Conservation (phyloP, 2,797 vertebrate genomes). For the Anolis apletophallus region DNA sequence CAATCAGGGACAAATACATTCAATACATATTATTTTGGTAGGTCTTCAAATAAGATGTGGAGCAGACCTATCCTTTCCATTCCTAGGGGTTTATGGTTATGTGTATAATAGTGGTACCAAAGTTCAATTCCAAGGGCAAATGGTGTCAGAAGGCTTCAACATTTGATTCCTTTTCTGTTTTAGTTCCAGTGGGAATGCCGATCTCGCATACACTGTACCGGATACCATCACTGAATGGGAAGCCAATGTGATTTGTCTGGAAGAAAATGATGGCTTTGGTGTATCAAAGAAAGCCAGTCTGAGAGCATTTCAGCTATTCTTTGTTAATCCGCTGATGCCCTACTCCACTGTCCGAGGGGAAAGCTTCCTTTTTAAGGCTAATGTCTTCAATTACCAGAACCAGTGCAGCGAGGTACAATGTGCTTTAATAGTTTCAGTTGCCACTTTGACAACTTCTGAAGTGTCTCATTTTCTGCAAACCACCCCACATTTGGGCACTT, state of each 20-base stretch:
- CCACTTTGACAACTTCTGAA: background rate
- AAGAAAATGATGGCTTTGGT: conserved; percentile 81
- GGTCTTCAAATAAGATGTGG: no score
- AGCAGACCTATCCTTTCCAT: background rate
- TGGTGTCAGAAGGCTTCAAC: background rate
- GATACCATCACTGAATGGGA: conserved; percentile 79
- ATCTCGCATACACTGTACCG: conserved; percentile 65
- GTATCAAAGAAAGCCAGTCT: conserved; percentile 76
- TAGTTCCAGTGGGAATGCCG: conserved; percentile 70
- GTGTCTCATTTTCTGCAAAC: no score
- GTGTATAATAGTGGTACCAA: background rate
- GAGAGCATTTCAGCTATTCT: conserved; percentile 86
- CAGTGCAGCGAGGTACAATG: conserved; percentile 85
- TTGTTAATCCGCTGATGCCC: conserved; percentile 83
- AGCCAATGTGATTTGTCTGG: conserved; percentile 74
- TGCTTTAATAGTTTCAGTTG: conserved; percentile 19
- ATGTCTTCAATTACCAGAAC: conserved; percentile 85
- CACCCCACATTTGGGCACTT: no score
- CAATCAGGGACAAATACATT: background rate
- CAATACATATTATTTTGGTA: background rate
- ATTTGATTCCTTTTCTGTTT: conserved; percentile 8
- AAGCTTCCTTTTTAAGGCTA: conserved; percentile 83
- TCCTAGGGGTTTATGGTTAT: background rate
- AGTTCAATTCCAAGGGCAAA: background rate
- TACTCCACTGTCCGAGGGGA: conserved; percentile 88